A percentile compares a stretch with the other conserved stretches of the same genome.
Evolutionary conservation across 2,888 invertebrate species (phyloP).

Genomic region (Dastarcus helophoroides): DNA sequence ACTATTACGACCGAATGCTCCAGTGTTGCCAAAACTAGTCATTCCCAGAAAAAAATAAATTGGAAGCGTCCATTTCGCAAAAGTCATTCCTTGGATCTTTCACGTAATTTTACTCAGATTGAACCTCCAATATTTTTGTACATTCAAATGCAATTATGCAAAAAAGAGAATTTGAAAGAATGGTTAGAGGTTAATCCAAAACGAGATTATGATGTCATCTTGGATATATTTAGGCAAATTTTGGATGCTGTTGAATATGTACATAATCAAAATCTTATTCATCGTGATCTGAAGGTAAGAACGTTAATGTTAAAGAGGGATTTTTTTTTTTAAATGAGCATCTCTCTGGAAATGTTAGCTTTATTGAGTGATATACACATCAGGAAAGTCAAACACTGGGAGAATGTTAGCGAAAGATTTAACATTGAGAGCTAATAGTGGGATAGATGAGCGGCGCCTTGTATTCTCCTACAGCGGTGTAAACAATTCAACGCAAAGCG

Average conservation of each 20-base stretch:
- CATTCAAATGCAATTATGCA: conserved; percentile 96
- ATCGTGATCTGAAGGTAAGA: conserved; percentile 82
- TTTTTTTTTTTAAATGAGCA: too few relatives aligned
- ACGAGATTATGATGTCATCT: conserved; percentile 42
- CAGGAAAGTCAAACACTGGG: too few relatives aligned
- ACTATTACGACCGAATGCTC: too few relatives aligned
- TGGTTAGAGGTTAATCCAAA: conserved; percentile 62
- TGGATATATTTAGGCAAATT: conserved; percentile 77
- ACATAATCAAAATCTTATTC: conserved; percentile 84
- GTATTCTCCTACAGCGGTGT: too few relatives aligned
- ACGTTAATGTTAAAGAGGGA: too few relatives aligned
- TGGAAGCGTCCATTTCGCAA: conserved; percentile 28
- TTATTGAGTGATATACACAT: too few relatives aligned
- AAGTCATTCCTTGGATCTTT: conserved; percentile 32
- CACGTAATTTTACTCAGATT: conserved; percentile 16
- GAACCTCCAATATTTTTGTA: conserved; percentile 53
- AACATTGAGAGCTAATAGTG: too few relatives aligned
- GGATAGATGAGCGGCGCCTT: too few relatives aligned
- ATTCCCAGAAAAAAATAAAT: conserved; percentile 15
- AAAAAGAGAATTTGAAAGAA: conserved; percentile 76
- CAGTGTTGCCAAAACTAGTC: too few relatives aligned
- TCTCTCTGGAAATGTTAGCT: too few relatives aligned
- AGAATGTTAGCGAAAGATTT: too few relatives aligned
- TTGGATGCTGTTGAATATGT: conserved; percentile 93
- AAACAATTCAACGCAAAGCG: too few relatives aligned